A percentile compares a stretch with the other conserved stretches of the same genome.
phyloP scores from a whole-genome alignment of 2,797 vertebrate species.

The Lepilemur ruficaudatus region DNA sequence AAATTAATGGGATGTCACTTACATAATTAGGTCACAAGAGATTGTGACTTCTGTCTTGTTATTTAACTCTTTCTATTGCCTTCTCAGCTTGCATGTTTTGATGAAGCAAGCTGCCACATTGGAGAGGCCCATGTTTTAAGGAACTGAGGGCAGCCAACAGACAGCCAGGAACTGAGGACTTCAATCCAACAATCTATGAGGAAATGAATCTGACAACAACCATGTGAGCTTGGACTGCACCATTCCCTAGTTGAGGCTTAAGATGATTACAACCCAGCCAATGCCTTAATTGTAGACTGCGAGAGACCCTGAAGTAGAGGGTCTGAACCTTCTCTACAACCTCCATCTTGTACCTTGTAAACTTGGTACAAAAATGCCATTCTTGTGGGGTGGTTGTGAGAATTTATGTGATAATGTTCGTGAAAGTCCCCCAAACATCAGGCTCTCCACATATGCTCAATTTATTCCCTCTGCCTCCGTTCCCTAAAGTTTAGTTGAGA shows the following conservation, averaged over 20 bases:
- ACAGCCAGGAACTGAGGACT: background rate
- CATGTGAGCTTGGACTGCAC: background rate
- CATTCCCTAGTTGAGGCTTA: background rate
- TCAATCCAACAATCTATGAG: background rate
- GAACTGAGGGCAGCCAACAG: background rate
- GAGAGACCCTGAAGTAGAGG: background rate
- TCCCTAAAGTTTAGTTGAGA: background rate
- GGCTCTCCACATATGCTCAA: background rate
- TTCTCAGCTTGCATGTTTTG: background rate
- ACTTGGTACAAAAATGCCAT: background rate
- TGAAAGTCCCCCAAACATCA: background rate
- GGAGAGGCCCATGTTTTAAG: background rate
- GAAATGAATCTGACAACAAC: background rate
- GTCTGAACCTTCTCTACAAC: background rate
- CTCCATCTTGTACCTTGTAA: background rate
- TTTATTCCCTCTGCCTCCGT: background rate
- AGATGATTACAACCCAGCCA: background rate
- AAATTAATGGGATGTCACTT: background rate
- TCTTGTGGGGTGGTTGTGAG: background rate
- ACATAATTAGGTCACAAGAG: background rate
- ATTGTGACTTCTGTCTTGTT: background rate
- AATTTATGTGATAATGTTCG: background rate
- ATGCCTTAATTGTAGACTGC: background rate
- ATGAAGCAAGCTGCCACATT: background rate
- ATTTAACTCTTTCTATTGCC: background rate